Evolutionary conservation across 2,888 invertebrate species (phyloP).

Genomic region (Argyresthia albistria): DNA sequence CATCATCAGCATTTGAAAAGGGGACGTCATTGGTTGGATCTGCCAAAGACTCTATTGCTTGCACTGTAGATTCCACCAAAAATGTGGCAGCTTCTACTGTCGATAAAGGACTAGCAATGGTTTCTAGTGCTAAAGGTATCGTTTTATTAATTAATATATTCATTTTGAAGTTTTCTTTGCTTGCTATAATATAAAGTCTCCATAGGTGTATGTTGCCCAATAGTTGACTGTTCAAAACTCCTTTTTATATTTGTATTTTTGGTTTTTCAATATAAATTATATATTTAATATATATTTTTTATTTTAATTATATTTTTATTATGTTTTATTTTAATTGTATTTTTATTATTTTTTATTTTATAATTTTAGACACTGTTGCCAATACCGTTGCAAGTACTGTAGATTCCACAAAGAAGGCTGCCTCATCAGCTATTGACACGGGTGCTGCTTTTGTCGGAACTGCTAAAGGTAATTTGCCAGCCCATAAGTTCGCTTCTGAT

Average conservation of each 20-base stretch:
- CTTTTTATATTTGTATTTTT: neutral
- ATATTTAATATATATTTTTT: too few species aligned
- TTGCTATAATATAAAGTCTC: too few species aligned
- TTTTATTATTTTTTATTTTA: neutral
- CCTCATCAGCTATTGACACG: slow-evolving; percentile 53
- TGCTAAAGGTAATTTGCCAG: slow-evolving; percentile 23
- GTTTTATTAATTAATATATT: neutral
- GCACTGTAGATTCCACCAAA: slow-evolving; percentile 11
- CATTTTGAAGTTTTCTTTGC: too few species aligned
- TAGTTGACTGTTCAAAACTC: neutral
- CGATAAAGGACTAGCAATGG: slow-evolving; percentile 11
- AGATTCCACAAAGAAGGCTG: slow-evolving; percentile 53
- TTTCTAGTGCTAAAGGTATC: slow-evolving; percentile 11
- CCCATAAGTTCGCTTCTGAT: slow-evolving; percentile 3
- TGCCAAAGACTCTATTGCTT: slow-evolving; percentile 15
- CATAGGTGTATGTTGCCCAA: too few species aligned
- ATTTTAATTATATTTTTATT: too few species aligned
- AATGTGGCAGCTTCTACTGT: slow-evolving; percentile 9
- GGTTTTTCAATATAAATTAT: too few species aligned
- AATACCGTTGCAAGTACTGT: slow-evolving; percentile 26
- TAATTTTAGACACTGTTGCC: neutral
- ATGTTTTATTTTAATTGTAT: too few species aligned
- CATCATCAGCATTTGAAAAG: slow-evolving; percentile 31
- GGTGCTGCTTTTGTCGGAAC: slow-evolving; percentile 5
- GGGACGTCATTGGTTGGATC: slow-evolving; percentile 25